phyloP scores from a whole-genome alignment of 2,797 vertebrate species.

The Phrynocephalus forsythii region DNA sequence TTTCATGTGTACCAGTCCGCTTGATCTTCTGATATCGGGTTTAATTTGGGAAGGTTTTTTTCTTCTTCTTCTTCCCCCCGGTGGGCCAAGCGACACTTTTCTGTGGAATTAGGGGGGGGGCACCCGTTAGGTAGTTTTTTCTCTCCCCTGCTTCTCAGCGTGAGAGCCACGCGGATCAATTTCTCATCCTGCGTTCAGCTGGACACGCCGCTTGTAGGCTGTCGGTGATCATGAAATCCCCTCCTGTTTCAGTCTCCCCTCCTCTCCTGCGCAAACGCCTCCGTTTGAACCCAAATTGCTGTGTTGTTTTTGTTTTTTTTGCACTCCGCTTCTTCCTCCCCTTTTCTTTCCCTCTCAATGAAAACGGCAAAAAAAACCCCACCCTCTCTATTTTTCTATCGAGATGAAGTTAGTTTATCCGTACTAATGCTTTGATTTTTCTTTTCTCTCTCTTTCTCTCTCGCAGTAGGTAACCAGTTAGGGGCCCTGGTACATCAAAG shows the following conservation, averaged over 20 bases:
- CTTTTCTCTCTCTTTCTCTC: conserved; percentile 77
- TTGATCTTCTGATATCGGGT: conserved; percentile 57
- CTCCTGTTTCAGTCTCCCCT: conserved; percentile 79
- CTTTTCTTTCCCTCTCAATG: conserved; percentile 53
- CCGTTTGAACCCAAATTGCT: conserved; percentile 81
- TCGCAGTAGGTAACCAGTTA: conserved; percentile 95
- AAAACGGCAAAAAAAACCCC: conserved; percentile 60
- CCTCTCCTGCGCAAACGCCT: conserved; percentile 63
- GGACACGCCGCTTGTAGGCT: conserved; percentile 80
- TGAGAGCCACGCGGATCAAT: conserved; percentile 79
- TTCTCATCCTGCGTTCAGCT: conserved; percentile 82
- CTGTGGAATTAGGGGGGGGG: conserved; percentile 69
- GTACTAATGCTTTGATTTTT: conserved; percentile 83
- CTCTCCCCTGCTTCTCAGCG: conserved; percentile 77
- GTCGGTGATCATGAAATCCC: conserved; percentile 79
- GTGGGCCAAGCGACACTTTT: conserved; percentile 52
- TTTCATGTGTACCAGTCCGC: conserved; percentile 32
- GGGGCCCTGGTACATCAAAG: conserved; percentile 98
- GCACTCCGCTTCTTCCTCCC: conserved; percentile 61
- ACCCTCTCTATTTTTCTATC: conserved; percentile 41
- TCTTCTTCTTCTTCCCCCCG: background rate
- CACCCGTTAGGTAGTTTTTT: conserved; percentile 67
- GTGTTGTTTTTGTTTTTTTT: conserved; percentile 73
- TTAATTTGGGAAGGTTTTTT: conserved; percentile 59
- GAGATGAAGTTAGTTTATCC: conserved; percentile 83